Base-by-base conservation (phyloP, 2,888 invertebrate species). In the Incurvaria masculella region DNA sequence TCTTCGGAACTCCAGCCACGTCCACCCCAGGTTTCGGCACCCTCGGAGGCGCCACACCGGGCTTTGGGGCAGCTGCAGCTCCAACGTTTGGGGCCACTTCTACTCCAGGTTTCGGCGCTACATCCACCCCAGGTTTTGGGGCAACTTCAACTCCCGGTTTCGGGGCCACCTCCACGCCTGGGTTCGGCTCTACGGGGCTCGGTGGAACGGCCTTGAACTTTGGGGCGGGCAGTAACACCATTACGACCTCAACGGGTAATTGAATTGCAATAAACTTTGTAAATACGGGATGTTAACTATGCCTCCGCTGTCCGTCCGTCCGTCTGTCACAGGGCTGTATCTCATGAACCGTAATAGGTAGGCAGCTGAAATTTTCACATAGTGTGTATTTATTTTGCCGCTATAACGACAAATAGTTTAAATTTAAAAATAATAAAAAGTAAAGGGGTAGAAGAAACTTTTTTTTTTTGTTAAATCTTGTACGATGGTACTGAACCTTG, bases 1-100 rank as follows among this genome's bases (percentile, higher is more conserved):
- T 65, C 2, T 69, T 72, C 57, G 69, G 65, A 14, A 55, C 59
- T 4, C 54, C 59, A 21, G 56, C 56, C n/a, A 58, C 60, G 39
- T 52, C 51, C 4, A 43, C 55, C 16, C 60, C 59, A 4, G 57
- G 61, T 1, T 66, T 63, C 51, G 65, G 61, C 6, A 52, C 63
- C 4, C 55, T 67, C 0, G 65, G 71, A 1, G 59, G 69, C 0
- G 59, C 64, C 2, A 55, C 59, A 0, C 59, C 70, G 10, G 55
- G 58, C 10, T 59, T 63, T 40, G 62, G 59, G 1, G 44, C 60
- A 4, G 56, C 61, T 40, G 52, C 57, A 16, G 52, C 56, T 11
- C 50, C 56, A 14, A 57, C 62, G 4, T 65, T 66, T 57, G 64
- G 69, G 5, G 52, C 60, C 19, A 56, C 59, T 11, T 47, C 59